These are phyloP conservation scores for Mungos mungo DNA, from an alignment of 2,113 vertebrate genomes.

Conservation along the genomic window DNA sequence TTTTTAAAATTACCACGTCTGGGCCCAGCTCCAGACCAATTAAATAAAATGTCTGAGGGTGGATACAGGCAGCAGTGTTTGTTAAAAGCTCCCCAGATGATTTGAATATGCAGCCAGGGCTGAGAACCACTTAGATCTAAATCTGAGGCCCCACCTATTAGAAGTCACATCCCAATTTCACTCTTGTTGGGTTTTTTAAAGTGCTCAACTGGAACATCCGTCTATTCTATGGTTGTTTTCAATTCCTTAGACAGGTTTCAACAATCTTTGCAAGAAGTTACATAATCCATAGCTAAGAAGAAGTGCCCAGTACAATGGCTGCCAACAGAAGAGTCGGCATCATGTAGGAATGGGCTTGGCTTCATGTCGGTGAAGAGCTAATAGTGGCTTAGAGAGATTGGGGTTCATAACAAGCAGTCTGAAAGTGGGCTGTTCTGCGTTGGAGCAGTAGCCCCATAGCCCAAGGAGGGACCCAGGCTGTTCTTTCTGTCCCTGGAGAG, in stretches of 20 bases:
- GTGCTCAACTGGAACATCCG: neutral
- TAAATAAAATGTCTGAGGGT: neutral
- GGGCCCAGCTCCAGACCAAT: neutral
- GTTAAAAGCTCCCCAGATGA: neutral
- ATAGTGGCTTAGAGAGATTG: neutral
- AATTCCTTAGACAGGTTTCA: neutral
- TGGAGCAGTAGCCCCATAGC: neutral
- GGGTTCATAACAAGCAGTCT: neutral
- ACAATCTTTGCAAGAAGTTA: neutral
- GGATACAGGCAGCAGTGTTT: neutral
- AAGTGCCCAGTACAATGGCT: neutral
- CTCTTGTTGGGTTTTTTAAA: neutral
- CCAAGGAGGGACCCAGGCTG: neutral
- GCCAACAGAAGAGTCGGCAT: no score
- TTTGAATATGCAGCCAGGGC: neutral
- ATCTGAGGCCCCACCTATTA: neutral
- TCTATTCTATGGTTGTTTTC: neutral
- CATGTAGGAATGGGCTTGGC: neutral
- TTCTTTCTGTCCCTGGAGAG: neutral
- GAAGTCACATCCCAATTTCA: neutral
- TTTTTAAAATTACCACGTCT: neutral
- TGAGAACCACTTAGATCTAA: conserved; percentile 15
- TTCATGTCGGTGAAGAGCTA: neutral
- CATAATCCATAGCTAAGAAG: neutral
- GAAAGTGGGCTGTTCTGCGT: neutral